phyloP scores from a whole-genome alignment of 2,797 vertebrate genomes.

The Fringilla coelebs region DNA sequence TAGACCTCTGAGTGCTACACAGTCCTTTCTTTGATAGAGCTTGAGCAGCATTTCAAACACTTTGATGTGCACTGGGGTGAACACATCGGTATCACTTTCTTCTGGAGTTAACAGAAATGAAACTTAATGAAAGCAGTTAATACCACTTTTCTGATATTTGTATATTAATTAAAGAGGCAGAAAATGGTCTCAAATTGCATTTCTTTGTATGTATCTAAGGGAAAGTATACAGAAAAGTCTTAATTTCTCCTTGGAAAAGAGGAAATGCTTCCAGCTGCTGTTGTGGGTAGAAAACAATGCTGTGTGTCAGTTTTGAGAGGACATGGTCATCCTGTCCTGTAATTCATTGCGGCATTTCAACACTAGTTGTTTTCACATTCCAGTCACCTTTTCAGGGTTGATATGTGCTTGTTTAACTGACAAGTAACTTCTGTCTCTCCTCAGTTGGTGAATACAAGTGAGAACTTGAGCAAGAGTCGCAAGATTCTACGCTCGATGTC shows the following conservation, averaged over 20 bases:
- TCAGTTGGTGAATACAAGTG: conserved; percentile 89
- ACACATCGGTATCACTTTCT: neutral
- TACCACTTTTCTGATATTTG: neutral
- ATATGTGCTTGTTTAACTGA: neutral
- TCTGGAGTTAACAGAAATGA: neutral
- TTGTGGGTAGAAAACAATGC: neutral
- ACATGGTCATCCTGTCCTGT: neutral
- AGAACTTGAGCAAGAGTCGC: conserved; percentile 91
- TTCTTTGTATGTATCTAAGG: neutral
- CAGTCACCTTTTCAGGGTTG: neutral
- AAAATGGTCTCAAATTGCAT: neutral
- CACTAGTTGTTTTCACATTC: neutral
- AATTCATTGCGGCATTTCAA: neutral
- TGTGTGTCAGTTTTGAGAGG: neutral
- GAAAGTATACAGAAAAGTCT: neutral
- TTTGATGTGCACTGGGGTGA: neutral
- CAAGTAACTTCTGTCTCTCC: conserved; percentile 4
- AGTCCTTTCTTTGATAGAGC: neutral
- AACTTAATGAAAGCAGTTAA: neutral
- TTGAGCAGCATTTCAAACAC: neutral
- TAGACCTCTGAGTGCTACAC: neutral
- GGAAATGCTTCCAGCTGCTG: neutral
- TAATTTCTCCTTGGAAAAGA: neutral
- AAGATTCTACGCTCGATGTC: conserved; percentile 94
- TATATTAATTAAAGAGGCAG: neutral